Evolutionary conservation across 1,140 invertebrate species (phyloP), one percentile per base, ranked within the genome.

Genomic region (Carposina sasakii): DNA sequence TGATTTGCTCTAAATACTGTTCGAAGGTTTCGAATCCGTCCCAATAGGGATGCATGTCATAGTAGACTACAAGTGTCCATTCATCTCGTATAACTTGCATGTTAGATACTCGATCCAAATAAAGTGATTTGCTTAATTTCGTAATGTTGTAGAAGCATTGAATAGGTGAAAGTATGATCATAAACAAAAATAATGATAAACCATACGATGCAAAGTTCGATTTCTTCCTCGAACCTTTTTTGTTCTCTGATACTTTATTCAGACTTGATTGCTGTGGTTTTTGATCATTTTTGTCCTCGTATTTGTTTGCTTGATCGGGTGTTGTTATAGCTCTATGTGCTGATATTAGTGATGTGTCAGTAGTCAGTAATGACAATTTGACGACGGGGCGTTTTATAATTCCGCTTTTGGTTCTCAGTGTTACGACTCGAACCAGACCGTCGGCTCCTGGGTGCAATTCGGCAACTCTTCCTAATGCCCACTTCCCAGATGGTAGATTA

Each of bases 381-480:
- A 52, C 20, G 3, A 55, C 44, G 2, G 60, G 45, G 15, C 36
- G 47, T 24, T 52, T 41, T 20, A 30, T 19, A 28, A 48, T 43
- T 9, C 36, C 36, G 19, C 12, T 45, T 47, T 34, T 21, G 4
- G 61, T 71, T 57, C 63, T 60, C 0, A 81, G 16, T 12, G 51
- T 62, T 1, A 65, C 73, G 19, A 63, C 61, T 49, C 76, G 36
- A 1, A 76, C 63, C 16, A 62, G 33, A 4, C 63, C 63, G 44
- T 81, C 76, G 12, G 24, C 16, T 10, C 72, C 71, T 9, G 60
- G 60, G 42, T 63, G 53, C 12, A 65, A 39, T 42, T 70, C 49
- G 16, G 52, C 39, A 2, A 79, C 58, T n/a, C 65, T 33, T 15
- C 56, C 76, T 17, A 81, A 17, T 4, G 42, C 37, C 76, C 79